Base-by-base conservation (phyloP, 2,113 vertebrate species). In the Cyphomyrus plagiostoma region DNA sequence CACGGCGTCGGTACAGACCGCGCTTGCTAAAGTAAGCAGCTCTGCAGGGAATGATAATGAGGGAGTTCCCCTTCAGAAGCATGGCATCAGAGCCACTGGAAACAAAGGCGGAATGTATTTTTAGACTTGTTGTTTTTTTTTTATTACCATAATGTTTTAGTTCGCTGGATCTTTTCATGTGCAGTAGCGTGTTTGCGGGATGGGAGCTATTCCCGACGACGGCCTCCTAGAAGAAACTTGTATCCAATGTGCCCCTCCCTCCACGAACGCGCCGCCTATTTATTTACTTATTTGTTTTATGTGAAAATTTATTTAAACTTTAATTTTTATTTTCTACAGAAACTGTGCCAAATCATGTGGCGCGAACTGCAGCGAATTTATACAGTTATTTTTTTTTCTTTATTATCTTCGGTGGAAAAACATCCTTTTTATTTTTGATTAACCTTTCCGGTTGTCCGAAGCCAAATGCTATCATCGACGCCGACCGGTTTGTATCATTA, bases 141-240 rank as follows among this genome's bases (percentile, higher is more conserved):
- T 93, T 90, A 95, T 96, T 95, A 94, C 90, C 92, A 94, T 95
- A 93, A 94, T 93, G 91, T 95, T 92, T 92, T 88, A 87, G 91
- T 91, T 95, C 92, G 92, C 92, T 88, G 91, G 90, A 91, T 92
- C 92, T 92, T 93, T 94, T 95, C 91, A 94, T 95, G 93, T 93
- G 91, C 92, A 92, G 93, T 94, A 93, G 90, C 91, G 88, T n/a
- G 74, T 66, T 9, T 82, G 88, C 26, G 19, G 46, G 35, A 77
- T 17, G 50, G 74, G 90, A 35, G 86, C 87, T 88, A 89, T 91
- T 90, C 50, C 88, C 87, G 62, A 88, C 11, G 90, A 88, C 77
- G 90, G 56, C 52, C 70, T 70, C 74, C 62, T 82, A 30, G 19
- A 83, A 80, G 89, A 82, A 87, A 89, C 89, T 10, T 30, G 23